Evolutionary conservation across 2,797 vertebrate species (phyloP).

Genomic region (Triplophysa bombifrons): DNA sequence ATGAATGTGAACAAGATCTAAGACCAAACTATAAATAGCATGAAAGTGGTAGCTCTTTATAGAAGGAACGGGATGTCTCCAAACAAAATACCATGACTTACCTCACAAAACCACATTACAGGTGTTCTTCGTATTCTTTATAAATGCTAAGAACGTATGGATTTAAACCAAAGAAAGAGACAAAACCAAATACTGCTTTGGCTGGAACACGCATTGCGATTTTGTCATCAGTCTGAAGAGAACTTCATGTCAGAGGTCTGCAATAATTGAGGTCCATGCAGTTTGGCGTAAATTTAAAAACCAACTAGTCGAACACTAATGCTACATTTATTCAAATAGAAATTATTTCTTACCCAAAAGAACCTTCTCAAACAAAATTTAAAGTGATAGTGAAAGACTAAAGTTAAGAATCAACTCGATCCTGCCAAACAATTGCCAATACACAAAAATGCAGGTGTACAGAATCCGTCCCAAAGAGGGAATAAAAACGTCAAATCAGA

Average conservation of each 20-base stretch:
- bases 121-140: not conserved
- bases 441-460: constrained; percentile 4
- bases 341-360: constrained; percentile 17
- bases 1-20: constrained; percentile 30
- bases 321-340: constrained; percentile 24
- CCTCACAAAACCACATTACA: constrained; percentile 11
- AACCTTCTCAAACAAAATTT: constrained; percentile 20
- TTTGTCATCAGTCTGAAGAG: constrained; percentile 11
- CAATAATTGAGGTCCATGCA: constrained; percentile 34
- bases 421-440: constrained; percentile 20
- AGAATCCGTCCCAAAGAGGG: not conserved
- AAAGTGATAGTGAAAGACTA: not conserved
- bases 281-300: constrained; percentile 16
- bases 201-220: not conserved
- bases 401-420: constrained; percentile 27
- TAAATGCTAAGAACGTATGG: constrained; percentile 4
- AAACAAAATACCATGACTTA: constrained; percentile 25
- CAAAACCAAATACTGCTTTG: constrained; percentile 1
- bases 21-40: constrained; percentile 38
- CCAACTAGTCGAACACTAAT: constrained; percentile 12
- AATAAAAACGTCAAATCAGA: not conserved
- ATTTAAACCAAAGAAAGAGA: not conserved
- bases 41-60: constrained; percentile 34
- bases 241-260: constrained; percentile 20
- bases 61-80: not conserved